Conservation (phyloP, 2,113 vertebrate genomes). For the Serilophus lunatus region DNA sequence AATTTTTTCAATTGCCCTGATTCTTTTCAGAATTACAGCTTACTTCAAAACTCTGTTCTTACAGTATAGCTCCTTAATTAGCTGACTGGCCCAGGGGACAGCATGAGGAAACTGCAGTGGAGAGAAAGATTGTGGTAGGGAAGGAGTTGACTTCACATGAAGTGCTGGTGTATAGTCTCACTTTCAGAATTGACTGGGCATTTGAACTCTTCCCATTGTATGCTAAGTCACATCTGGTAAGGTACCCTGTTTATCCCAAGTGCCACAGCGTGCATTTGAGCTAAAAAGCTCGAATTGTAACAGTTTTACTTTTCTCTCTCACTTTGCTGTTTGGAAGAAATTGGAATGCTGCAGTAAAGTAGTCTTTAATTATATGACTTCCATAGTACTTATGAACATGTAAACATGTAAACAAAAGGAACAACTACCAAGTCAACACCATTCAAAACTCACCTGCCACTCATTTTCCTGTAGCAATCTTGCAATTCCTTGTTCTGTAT, state of each 20-base stretch:
- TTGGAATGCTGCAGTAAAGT: background rate
- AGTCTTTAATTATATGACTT: background rate
- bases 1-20: background rate
- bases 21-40: background rate
- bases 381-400: background rate
- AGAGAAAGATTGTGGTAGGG: background rate
- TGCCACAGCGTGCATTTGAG: background rate
- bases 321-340: background rate
- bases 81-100: rapidly evolving
- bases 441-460: background rate
- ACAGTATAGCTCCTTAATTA: background rate
- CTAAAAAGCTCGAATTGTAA: background rate
- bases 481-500: background rate
- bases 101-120: background rate
- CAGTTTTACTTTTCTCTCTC: background rate
- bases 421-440: background rate
- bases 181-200: background rate
- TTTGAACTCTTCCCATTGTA: background rate
- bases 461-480: background rate
- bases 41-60: background rate
- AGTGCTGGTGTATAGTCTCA: background rate
- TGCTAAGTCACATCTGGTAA: background rate
- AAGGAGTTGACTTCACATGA: background rate
- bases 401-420: background rate
- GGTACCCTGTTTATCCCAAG: background rate